These are phyloP conservation scores for Panagrolaimus sp. DNA, from an alignment of 1,140 invertebrate genomes.

Conservation along the genomic window DNA sequence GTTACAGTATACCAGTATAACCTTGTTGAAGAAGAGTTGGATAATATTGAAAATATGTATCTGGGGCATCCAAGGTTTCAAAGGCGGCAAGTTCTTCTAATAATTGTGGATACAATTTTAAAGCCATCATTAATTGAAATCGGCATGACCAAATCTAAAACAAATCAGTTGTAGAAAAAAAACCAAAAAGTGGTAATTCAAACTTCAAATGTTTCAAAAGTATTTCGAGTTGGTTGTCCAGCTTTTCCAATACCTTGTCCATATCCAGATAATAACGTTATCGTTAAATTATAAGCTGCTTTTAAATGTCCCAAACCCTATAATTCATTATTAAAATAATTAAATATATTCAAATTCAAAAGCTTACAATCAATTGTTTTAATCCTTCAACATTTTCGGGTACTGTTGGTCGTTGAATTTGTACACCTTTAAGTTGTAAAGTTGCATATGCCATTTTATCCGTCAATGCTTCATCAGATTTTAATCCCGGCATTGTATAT, in stretches of 20 bases:
- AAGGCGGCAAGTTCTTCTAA: conserved; percentile 43
- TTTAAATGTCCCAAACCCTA: conserved; percentile 13
- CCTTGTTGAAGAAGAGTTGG: conserved; percentile 1
- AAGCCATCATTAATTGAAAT: conserved; percentile 43
- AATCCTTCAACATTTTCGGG: conserved; percentile 12
- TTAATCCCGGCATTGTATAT: conserved; percentile 27
- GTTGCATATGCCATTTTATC: conserved; percentile 21
- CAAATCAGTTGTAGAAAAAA: neutral
- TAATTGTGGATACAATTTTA: conserved; percentile 38
- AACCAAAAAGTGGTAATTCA: too few relatives aligned
- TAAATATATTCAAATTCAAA: neutral
- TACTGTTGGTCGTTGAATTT: neutral
- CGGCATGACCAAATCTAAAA: conserved; percentile 45
- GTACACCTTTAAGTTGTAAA: conserved; percentile 3
- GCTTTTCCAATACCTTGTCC: conserved; percentile 1
- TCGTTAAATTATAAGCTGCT: conserved; percentile 23
- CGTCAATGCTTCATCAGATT: conserved; percentile 15
- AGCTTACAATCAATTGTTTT: conserved; percentile 26
- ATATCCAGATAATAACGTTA: neutral
- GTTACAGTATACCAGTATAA: conserved; percentile 14
- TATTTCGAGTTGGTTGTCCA: conserved; percentile 4
- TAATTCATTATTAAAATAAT: neutral
- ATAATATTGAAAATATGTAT: conserved; percentile 48
- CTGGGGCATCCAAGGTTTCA: conserved; percentile 49
- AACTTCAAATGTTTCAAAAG: conserved; percentile 24